These are phyloP conservation scores for Danaus melanippus DNA, from an alignment of 1,140 invertebrate species.

Conservation along the genomic window DNA sequence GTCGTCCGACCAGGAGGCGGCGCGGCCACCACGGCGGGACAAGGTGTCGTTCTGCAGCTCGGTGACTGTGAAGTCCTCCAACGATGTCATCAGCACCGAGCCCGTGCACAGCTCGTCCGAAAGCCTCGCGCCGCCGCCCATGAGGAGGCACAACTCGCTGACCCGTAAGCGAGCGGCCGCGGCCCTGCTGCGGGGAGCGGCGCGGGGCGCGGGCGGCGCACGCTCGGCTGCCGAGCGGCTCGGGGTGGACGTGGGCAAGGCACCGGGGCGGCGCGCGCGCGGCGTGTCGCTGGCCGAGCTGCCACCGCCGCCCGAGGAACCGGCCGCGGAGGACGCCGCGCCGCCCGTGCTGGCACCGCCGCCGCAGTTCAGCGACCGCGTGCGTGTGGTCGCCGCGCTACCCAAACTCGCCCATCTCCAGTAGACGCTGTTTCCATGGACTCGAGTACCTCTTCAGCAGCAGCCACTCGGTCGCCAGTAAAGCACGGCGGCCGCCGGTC, in stretches of 20 bases:
- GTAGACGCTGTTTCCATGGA: neutral
- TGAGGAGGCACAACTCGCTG: constrained; percentile 74
- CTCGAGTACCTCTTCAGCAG: neutral
- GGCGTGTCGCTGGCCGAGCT: constrained; percentile 84
- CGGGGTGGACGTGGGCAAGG: constrained; percentile 54
- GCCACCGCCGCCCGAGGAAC: constrained; percentile 85
- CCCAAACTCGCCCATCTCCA: constrained; percentile 74
- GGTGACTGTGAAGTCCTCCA: constrained; percentile 67
- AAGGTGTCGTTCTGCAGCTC: constrained; percentile 70
- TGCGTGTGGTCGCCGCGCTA: constrained; percentile 85
- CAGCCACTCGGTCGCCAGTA: no score
- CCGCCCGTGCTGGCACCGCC: constrained; percentile 76
- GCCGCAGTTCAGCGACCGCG: constrained; percentile 82
- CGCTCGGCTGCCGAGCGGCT: constrained; percentile 66
- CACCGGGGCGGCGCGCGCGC: constrained; percentile 42
- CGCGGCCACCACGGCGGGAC: constrained; percentile 49
- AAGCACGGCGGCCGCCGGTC: no score
- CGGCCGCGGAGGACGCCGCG: constrained; percentile 65
- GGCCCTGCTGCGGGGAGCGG: constrained; percentile 60
- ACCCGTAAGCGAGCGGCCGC: constrained; percentile 73
- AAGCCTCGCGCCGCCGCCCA: constrained; percentile 54
- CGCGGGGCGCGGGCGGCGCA: constrained; percentile 7
- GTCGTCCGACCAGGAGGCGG: constrained; percentile 85
- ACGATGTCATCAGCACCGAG: constrained; percentile 71
- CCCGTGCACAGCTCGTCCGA: constrained; percentile 64